Conservation (phyloP, 2,113 vertebrate species). For the Pelobates fuscus region DNA sequence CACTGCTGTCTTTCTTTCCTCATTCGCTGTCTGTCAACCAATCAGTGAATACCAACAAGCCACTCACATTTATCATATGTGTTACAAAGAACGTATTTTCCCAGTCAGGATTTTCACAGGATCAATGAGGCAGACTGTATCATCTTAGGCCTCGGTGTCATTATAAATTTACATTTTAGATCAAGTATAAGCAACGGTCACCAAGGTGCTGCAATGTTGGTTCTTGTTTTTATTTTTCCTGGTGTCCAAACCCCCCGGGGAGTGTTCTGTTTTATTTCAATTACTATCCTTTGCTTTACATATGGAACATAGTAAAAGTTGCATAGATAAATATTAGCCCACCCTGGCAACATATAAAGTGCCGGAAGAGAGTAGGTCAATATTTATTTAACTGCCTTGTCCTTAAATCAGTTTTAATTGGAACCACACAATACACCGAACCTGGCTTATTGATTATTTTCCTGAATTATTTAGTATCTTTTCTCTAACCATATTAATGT, state of each 20-base stretch:
- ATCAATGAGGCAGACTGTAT: too few relatives aligned
- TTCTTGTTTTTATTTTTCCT: too few relatives aligned
- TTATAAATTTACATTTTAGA: too few relatives aligned
- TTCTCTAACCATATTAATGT: conserved; percentile 35
- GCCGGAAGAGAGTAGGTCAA: conserved; percentile 3
- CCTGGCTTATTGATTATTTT: conserved; percentile 17
- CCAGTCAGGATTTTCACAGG: too few relatives aligned
- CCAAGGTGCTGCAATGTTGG: too few relatives aligned
- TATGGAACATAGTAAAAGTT: neutral
- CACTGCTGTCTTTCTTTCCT: too few relatives aligned
- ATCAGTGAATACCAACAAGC: too few relatives aligned
- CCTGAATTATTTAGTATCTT: conserved; percentile 41
- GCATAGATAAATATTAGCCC: neutral
- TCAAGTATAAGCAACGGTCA: too few relatives aligned
- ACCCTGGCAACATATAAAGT: neutral
- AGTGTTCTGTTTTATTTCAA: neutral
- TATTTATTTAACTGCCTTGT: conserved; percentile 30
- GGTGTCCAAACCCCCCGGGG: neutral
- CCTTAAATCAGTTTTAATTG: conserved; percentile 30
- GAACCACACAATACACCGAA: neutral
- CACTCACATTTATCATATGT: too few relatives aligned
- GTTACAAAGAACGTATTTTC: too few relatives aligned
- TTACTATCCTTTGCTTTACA: neutral
- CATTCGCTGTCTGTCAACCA: too few relatives aligned
- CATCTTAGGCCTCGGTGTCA: too few relatives aligned